Evolutionary conservation across 2,797 vertebrate genomes (phyloP), one percentile per base, ranked within the genome.

Genomic region (Loris lydekkerianus): DNA sequence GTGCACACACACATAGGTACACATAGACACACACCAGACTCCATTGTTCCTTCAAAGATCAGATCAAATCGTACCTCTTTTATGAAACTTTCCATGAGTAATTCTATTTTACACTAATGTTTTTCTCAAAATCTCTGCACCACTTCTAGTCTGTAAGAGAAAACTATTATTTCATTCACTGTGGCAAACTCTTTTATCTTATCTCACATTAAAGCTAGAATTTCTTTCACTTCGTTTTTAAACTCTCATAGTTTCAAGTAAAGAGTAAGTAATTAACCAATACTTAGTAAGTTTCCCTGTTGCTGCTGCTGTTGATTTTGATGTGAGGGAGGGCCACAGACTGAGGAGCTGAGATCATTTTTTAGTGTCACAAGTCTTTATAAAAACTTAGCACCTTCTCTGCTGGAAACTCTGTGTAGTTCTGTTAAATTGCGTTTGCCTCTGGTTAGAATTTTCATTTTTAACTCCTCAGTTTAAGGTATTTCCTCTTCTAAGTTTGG

Each of bases 211-310:
- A 69, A 5, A 73, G 7, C 11, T 27, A 84, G 31, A 10, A 43
- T 75, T 90, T 61, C 29, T 87, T 89, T 91, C 81, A 20, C 31
- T 85, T 94, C 15, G 56, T 85, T 95, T 97, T 86, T 72, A 86
- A 88, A 53, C 60, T 77, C 86, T 87, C 20, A 84, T 21, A 72
- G 53, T 83, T 31, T 69, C 31, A 78, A 25, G 31, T 91, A 58
- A 63, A 76, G 37, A 77, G 15, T 40, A 67, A 27, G 20, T 29
- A 93, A 67, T 63, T 88, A 82, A 92, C 84, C 23, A 53, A 53
- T 75, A 21, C 4, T 77, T 88, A 49, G 15, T 46, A 87, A 73
- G 34, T 77, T 89, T 82, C 81, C 31, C 13, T 77, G 0, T 85
- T 87, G 23, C 5, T 67, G 10, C 13, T 87, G 10, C 15, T 87